Conservation (phyloP, 2,113 vertebrate genomes). For the Myotis davidii region DNA sequence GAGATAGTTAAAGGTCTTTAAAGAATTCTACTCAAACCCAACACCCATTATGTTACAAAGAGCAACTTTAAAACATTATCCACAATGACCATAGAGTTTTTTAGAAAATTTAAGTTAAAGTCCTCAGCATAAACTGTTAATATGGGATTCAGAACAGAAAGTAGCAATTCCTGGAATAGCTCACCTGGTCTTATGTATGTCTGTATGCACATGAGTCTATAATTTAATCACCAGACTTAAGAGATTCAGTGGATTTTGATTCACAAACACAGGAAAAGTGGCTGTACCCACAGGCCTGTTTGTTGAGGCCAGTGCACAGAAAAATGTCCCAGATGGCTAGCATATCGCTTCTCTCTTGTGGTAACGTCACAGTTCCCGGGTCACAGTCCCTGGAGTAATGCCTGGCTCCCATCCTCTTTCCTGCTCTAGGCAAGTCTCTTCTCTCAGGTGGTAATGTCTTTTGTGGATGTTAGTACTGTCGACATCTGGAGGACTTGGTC, state of each 20-base stretch:
- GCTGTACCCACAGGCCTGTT: background rate
- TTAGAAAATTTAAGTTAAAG: background rate
- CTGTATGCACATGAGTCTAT: background rate
- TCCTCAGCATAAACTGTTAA: background rate
- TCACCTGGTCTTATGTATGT: background rate
- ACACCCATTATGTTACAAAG: background rate
- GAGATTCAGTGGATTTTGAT: background rate
- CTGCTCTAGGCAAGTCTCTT: background rate
- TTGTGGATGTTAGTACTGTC: slow-evolving; percentile 20
- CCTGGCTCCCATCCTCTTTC: background rate
- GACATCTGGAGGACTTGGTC: background rate
- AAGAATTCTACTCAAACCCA: background rate
- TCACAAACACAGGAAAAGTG: slow-evolving; percentile 24
- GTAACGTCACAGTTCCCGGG: too few species aligned
- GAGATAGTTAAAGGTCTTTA: slow-evolving; percentile 26
- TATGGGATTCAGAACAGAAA: background rate
- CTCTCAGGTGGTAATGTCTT: background rate
- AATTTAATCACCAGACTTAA: slow-evolving; percentile 16
- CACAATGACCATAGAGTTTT: background rate
- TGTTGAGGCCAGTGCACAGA: background rate
- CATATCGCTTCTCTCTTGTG: background rate
- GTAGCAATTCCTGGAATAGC: background rate
- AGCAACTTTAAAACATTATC: background rate
- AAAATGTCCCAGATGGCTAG: background rate
- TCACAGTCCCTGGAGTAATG: background rate